phyloP scores from a whole-genome alignment of 2,797 vertebrate genomes.

The Falco cherrug region DNA sequence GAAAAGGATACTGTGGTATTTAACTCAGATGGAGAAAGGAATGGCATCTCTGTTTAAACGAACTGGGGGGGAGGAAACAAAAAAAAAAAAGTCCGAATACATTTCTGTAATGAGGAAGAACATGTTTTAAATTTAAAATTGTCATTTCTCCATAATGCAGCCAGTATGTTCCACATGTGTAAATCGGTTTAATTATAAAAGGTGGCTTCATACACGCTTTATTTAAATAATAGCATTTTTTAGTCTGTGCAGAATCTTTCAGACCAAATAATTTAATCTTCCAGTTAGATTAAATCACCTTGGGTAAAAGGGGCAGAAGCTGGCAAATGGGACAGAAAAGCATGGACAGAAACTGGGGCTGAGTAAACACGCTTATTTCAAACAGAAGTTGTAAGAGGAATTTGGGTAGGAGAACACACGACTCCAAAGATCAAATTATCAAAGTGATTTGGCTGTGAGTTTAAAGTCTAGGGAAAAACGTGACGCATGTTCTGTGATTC shows the following conservation, averaged over 20 bases:
- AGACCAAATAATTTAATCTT: neutral
- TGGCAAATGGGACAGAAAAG: neutral
- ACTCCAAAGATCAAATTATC: neutral
- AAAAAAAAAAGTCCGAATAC: neutral
- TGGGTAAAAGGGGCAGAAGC: neutral
- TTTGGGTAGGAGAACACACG: neutral
- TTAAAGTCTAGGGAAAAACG: neutral
- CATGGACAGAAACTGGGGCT: neutral
- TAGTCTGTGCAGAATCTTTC: neutral
- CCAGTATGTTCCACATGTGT: neutral
- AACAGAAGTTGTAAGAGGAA: neutral
- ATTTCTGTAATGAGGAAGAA: constrained; percentile 46
- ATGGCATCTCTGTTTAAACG: constrained; percentile 66
- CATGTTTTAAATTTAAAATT: constrained; percentile 25
- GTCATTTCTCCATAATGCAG: neutral
- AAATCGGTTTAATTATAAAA: neutral
- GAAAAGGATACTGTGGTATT: constrained; percentile 77
- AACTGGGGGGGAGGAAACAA: neutral
- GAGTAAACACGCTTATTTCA: neutral
- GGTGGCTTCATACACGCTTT: neutral
- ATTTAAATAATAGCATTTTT: neutral
- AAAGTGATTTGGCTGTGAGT: neutral
- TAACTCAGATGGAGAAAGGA: constrained; percentile 71
- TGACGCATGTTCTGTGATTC: neutral
- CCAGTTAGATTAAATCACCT: neutral